Base-by-base conservation (phyloP, 2,888 invertebrate species). In the Trichopria drosophilae region DNA sequence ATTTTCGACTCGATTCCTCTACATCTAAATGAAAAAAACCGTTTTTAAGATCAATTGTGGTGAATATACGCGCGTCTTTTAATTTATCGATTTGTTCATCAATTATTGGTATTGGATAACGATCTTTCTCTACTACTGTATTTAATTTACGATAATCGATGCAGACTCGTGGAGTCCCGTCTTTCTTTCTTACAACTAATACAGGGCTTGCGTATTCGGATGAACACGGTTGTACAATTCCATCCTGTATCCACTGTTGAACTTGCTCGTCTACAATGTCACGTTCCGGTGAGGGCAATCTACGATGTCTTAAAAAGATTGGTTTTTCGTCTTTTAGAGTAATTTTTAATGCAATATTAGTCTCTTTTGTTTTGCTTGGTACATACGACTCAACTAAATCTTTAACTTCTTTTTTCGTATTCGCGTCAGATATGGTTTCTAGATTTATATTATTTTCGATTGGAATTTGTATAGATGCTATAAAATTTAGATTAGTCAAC, bases 101-200 rank as follows among this genome's bases (percentile, higher is more conserved):
- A 5, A 60, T 51, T 13, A 56, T 19, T 1, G 58, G 55, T 35
- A 57, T 34, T 9, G 52, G 56, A 28, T 52, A 55, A 13, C 48
- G 49, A 37, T 58, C 57, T 44, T 59, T 64, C 4, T 55, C 41
- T 0, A 69, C 62, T 48, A 64, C 63, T 18, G 51, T 48, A 57
- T 76, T 76, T 2, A 75, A 19, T 20, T 57, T 49, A 18, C 74
- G 45, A 51, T 68, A 77, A 50, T 76, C 72, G 1, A 75, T 63
- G 50, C 72, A 75, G 4, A 64, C 28, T 6, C 52, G 36, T 12
- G 36, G 37, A 1, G 43, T 32, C 3, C 53, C 51, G 12, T 43
- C 48, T 15, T 47, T 47, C 20, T 53, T 53, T 6, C 29, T 20
- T 4, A 51, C 45, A 23, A 54, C 40, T 12, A 54, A 29, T 1